Evolutionary conservation across 1,140 invertebrate species (phyloP), one percentile per base, ranked within the genome.

Genomic region (Drosophila parvula): DNA sequence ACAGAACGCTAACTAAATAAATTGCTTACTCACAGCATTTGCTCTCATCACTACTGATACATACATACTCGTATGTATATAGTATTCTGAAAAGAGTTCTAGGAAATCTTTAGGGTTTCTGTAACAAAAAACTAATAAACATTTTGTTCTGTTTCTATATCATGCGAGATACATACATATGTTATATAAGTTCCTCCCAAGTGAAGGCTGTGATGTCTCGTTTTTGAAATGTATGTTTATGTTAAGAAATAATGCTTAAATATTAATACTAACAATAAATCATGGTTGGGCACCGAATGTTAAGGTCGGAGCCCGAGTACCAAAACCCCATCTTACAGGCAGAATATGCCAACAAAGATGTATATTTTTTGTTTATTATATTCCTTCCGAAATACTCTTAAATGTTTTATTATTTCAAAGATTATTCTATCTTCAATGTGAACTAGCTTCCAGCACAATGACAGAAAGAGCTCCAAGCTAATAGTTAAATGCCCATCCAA

Each of bases 201-300:
- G 16, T 22, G 0, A 9, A 36, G 32, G 12, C 4, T 53, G 16
- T 22, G 34, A 51, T 51, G 11, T 34, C 32, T 32, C 16, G 1
- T 2, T 22, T 1, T 22, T 1, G 18, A 51, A 16, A 16, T 43
- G 16, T 11, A 14, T 53, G 32, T 22, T 36, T 22, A 36, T 22
- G 4, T 5, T 14, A 22, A 22, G 12, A n/a, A 22, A 22, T 36
- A 38, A 14, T 22, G 0, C 16, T 22, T 27, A 9, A 14, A 18
- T 22, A 53, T 9, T 27, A 55, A 27, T 22, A 55, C 51, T 55
- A 55, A 55, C 51, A 55, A 51, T 51, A 51, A 18, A 51, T 6
- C 6, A 18, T 18, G 0, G 14, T 6, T 40, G 38, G 36, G 4
- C 36, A 38, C 36, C 5, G 36, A 38, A 38, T 38, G 12, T 38